Percentiles rank a stretch among this genome's conserved stretches.
phyloP scores from a whole-genome alignment of 2,888 invertebrate species.

The Boloria selene region DNA sequence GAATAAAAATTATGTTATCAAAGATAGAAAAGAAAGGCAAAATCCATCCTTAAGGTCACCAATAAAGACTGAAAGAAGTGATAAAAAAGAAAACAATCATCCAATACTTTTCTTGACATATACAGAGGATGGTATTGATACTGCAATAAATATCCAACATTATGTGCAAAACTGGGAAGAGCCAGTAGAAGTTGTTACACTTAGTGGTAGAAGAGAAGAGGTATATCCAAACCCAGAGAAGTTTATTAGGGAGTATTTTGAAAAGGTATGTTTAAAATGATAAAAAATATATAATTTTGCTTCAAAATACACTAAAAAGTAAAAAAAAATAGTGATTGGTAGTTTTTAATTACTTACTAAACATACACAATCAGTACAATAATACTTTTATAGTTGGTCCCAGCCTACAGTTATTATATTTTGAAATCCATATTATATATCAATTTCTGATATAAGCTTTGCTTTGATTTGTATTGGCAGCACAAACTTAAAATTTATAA shows the following conservation, averaged over 20 bases:
- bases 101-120: constrained; percentile 78
- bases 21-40: constrained; percentile 56
- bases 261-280: constrained; percentile 65
- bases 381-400: no score
- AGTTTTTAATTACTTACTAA: no score
- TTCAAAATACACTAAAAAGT: no score
- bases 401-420: no score
- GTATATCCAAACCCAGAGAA: constrained; percentile 80
- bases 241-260: constrained; percentile 80
- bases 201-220: constrained; percentile 75
- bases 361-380: no score
- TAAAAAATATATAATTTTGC: no score
- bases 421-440: no score
- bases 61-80: constrained; percentile 47
- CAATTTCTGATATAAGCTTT: no score
- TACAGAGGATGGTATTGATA: constrained; percentile 76
- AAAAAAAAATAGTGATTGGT: no score
- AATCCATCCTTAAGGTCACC: constrained; percentile 50
- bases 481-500: no score
- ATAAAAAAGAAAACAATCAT: constrained; percentile 53
- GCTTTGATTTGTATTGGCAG: no score
- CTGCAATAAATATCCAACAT: constrained; percentile 73
- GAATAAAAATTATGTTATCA: constrained; percentile 57
- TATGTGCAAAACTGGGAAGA: constrained; percentile 74
- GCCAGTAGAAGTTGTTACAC: constrained; percentile 63